Base-by-base conservation (phyloP, 2,888 invertebrate species). In the Eilema sororculum region DNA sequence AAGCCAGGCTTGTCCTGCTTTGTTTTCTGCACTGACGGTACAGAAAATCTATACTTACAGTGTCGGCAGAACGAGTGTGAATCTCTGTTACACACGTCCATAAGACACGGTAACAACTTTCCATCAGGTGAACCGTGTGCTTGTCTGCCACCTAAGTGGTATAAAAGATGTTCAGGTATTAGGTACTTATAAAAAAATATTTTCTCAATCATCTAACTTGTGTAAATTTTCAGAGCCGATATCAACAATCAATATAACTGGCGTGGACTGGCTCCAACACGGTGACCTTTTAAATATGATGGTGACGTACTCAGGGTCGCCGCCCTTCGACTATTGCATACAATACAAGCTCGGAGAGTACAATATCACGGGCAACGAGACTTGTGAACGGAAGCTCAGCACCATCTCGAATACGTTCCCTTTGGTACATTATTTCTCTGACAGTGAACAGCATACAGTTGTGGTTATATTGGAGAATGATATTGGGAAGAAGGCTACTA, bases 261-360 rank as follows among this genome's bases (percentile, higher is more conserved):
- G 98, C 0, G 96, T 96, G 69, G 97, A 97, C 84, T 98, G 98
- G 98, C 93, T 98, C 46, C 96, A 97, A 81, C 97, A 97, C 73
- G 98, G 98, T 46, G 98, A 98, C 68, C 92, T 98, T 62, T 90
- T 98, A 33, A 96, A 96, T 69, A 89, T 98, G 12, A 95, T 96
- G 77, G 96, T 97, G 4, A 96, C 96, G 57, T 98, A 98, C 84
- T 95, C 96, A 37, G 98, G 98, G 0, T 97, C 98, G 0, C 95
- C 96, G 0, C 97, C 97, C 0, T 97, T 97, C 83, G 84, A 96
- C 62, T 97, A 97, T 87, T 98, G 98, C 85, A 95, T 96, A 60
- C 88, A 95, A 65, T 96, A 97, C 81, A 95, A 95, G 73, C 87
- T 91, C 37, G 98, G 98, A 0, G 88, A 89, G 46, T 96, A 97